Base-by-base conservation (phyloP, 2,888 invertebrate genomes). In the Agonopterix heracliana region DNA sequence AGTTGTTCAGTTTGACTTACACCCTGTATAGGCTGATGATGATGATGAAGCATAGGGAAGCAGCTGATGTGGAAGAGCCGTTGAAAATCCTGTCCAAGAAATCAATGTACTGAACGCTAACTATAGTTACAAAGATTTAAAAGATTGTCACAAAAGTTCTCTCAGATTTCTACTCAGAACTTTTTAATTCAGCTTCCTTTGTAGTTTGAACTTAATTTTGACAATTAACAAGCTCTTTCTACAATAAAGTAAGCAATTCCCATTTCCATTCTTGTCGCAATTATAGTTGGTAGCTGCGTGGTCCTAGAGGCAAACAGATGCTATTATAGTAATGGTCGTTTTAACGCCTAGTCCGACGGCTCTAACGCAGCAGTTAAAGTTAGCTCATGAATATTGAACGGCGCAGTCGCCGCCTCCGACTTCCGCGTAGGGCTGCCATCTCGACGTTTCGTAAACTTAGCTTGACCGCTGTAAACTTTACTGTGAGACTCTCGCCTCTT, bases 331-430 rank as follows among this genome's bases (percentile, higher is more conserved):
- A 76, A 77, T 65, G 66, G 71, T 60, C 67, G 70, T 71, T 74
- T 71, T 72, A 74, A 71, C 68, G 73, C 67, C 70, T 64, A 68
- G 70, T 67, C 68, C 66, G 69, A 72, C 69, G 66, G 63, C 57
- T 63, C 60, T 63, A 67, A 65, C 64, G 60, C 64, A 62, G 59
- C 64, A 61, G 64, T 65, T 67, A 61, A 74, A 77, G 75, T 79
- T 73, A 56, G 61, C 70, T 83, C 82, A 83, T 85, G 84, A 82
- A 85, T 85, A 85, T 85, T 80, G 75, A 83, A 75, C 71, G 64
- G 52, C 55, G 59, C 61, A 63, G 63, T 65, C 68, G 66, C 60
- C 63, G 63, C 64, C 17, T 44, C 45, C 26, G 35, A 36, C 43
- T 38, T 13, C 38, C 14, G 35, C n/a, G 14, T 36, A 43, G 47